Conservation (phyloP, 2,888 invertebrate species). For the Orchestes rusci region DNA sequence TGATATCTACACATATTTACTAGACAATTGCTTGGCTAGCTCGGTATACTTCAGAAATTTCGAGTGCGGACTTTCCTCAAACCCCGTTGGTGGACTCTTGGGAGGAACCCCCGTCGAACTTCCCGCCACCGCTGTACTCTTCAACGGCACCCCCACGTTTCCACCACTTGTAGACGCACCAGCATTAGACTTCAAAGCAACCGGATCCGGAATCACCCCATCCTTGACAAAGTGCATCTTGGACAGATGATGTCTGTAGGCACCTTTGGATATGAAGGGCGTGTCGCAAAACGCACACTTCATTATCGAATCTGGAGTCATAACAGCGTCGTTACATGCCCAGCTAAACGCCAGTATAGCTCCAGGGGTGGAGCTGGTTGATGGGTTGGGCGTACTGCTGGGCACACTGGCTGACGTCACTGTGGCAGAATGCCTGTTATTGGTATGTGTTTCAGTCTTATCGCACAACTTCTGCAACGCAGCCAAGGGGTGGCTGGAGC, state of each 20-base stretch:
- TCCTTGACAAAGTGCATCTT: slow-evolving; percentile 95
- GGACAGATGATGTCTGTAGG: slow-evolving; percentile 91
- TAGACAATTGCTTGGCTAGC: slow-evolving; percentile 95
- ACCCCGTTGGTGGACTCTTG: slow-evolving; percentile 45
- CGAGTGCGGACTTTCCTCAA: slow-evolving; percentile 90
- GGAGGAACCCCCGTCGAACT: slow-evolving; percentile 31
- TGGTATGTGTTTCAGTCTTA: slow-evolving; percentile 76
- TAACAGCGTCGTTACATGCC: slow-evolving; percentile 90
- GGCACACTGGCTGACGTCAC: slow-evolving; percentile 36
- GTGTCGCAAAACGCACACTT: slow-evolving; percentile 94
- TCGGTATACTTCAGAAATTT: slow-evolving; percentile 98
- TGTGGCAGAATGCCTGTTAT: slow-evolving; percentile 41
- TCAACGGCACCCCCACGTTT: slow-evolving; percentile 34
- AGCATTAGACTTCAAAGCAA: slow-evolving; percentile 52
- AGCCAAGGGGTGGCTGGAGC: slow-evolving; percentile 83
- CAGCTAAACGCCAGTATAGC: slow-evolving; percentile 87
- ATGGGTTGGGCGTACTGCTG: slow-evolving; percentile 38
- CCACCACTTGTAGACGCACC: slow-evolving; percentile 33
- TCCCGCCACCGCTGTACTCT: slow-evolving; percentile 32
- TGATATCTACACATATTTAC: slow-evolving; percentile 80
- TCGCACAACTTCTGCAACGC: slow-evolving; percentile 94
- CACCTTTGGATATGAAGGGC: slow-evolving; percentile 93
- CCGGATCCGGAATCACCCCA: slow-evolving; percentile 73
- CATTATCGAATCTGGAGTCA: slow-evolving; percentile 81
- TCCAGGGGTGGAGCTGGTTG: slow-evolving; percentile 59